Base-by-base conservation (phyloP, 2,888 invertebrate species). In the Eretmocerus hayati region DNA sequence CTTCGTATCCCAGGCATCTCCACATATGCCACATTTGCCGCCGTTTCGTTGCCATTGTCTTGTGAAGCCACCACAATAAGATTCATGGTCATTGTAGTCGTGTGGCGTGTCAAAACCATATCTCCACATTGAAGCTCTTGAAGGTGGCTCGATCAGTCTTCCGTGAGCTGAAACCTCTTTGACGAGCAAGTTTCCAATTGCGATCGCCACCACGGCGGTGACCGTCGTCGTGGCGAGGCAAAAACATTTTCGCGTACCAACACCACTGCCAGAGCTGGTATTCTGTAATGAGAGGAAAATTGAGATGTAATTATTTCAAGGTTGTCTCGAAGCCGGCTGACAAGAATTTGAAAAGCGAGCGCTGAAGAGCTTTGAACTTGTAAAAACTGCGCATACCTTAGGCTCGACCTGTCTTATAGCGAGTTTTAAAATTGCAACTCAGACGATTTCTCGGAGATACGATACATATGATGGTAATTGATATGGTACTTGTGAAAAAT, bases 81-180 rank as follows among this genome's bases (percentile, higher is more conserved):
- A 76, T 65, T 91, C 89, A 67, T 90, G 85, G 72, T 92, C 91
- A 69, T 91, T 90, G 74, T 90, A 91, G 71, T 92, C 87, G 62
- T 85, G 86, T 2, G 89, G 89, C 2, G 90, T 89, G 66, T 84
- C 80, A 71, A 91, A 92, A 49, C 90, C 91, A 72, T 84, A 90
- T 56, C 90, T 79, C 90, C 90, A 91, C 62, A 90, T 90, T 1
- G 88, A 85, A 5, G 89, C 87, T 52, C 91, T 77, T 42, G 89
- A 89, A 2, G 91, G 90, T 0, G 91, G 91, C 65, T 91, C 90
- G 49, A 89, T 83, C 50, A 87, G 77, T 60, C 87, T 77, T 30
- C 87, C 87, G 70, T 87, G 87, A 13, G 79, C 80, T 54, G 69
- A 70, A 39, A 76, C 80, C 39, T 60, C 59, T 38, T 36, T 52